Evolutionary conservation across 2,113 vertebrate genomes (phyloP).

Genomic region (Ammospiza nelsoni): DNA sequence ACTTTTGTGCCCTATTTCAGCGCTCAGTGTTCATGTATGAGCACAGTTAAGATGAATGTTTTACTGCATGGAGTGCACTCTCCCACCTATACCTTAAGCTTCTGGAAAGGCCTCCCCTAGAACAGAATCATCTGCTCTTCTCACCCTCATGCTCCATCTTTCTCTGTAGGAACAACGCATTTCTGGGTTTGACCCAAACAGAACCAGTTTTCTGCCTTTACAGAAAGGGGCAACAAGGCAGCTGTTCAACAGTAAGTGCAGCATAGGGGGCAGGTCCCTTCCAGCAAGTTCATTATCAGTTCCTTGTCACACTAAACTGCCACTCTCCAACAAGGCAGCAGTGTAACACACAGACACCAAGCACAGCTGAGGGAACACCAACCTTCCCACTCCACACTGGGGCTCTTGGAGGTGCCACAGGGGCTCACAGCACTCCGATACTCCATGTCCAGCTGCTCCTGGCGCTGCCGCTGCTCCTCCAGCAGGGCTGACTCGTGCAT

Average conservation of each 20-base stretch:
- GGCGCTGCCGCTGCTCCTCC: conserved; percentile 91
- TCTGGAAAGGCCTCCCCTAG: neutral
- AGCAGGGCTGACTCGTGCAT: conserved; percentile 90
- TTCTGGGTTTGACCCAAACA: neutral
- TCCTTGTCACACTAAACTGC: neutral
- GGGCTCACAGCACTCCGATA: conserved; percentile 79
- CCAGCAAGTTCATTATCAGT: neutral
- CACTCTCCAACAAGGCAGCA: neutral
- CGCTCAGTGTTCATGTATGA: neutral
- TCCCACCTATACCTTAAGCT: neutral
- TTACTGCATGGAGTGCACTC: neutral
- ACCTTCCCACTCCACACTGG: conserved; percentile 92
- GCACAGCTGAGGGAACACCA: neutral
- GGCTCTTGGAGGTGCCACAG: conserved; percentile 84
- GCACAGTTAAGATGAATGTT: neutral
- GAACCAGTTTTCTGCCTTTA: neutral
- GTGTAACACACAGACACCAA: neutral
- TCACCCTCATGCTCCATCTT: rapidly evolving
- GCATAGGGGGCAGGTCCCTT: neutral
- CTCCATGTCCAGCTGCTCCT: conserved; percentile 88
- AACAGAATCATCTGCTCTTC: neutral
- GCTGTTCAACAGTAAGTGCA: neutral
- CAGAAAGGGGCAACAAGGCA: neutral
- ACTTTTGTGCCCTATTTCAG: neutral
- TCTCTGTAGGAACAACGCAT: neutral